Evolutionary conservation across 2,797 vertebrate genomes (phyloP), one percentile per base, ranked within the genome.

Genomic region (Tenualosa ilisha): DNA sequence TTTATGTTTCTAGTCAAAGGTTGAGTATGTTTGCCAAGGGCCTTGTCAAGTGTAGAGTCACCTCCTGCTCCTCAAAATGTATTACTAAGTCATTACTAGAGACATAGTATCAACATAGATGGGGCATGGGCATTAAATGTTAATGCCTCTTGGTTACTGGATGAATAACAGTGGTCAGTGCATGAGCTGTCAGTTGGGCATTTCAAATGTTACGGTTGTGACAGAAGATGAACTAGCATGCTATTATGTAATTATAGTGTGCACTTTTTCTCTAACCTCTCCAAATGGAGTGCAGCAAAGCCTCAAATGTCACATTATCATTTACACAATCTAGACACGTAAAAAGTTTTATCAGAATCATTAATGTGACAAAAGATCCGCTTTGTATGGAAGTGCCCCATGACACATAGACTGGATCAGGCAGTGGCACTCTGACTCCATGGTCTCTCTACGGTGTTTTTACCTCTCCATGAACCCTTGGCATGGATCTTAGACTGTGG

Each of bases 21-120:
- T 79, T 79, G 72, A 46, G 72, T 79, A 20, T 79, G 94, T 93
- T 46, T 82, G 65, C 46, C 84, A 79, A 8, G 51, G 84, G 65
- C 82, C 43, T 51, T 17, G 72, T 82, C 81, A 13, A 83, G 2
- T 82, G 61, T 75, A 54, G 40, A 11, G 63, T 86, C 79, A 37
- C 82, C 31, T 43, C 83, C 63, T 51, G 51, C 88, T 89, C 86
- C 88, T 79, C 89, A 91, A 59, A 83, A 86, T 51, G 5, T 0
- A 51, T 9, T 51, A 51, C 7, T 51, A 12, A 51, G 11, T 51
- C 7, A 51, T 51, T 12, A 51, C 7, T 12, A 51, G 50, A 12
- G 50, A 2, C 9, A 51, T 51, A 49, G 46, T 46, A 46, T 79
- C 40, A 46, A 40, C 6, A 79, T 3, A 79, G 72, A 43, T 2